Evolutionary conservation across 2,888 invertebrate species (phyloP).

Genomic region (Lithophane leautieri): DNA sequence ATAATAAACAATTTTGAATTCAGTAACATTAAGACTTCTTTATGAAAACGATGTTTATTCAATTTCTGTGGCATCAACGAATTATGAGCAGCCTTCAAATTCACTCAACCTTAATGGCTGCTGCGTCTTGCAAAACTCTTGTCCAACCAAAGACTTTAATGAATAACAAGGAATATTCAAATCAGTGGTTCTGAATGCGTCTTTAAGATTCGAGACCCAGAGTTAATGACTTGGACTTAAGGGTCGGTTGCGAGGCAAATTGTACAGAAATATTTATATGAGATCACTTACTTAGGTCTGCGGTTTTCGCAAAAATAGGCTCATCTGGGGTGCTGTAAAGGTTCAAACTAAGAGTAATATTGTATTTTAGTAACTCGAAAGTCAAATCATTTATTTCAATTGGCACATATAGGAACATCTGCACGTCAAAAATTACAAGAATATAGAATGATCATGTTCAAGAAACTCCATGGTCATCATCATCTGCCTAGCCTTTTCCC

Average conservation of each 20-base stretch:
- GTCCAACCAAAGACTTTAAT: constrained; percentile 54
- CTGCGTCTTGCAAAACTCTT: constrained; percentile 40
- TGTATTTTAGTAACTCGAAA: neutral
- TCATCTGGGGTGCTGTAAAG: neutral
- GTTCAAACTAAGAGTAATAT: neutral
- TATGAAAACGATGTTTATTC: constrained; percentile 24
- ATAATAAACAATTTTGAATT: neutral
- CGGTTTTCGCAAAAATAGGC: constrained; percentile 18
- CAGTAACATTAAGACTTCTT: constrained; percentile 16
- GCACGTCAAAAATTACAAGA: neutral
- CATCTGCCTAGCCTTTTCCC: too few relatives aligned
- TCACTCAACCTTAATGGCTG: constrained; percentile 28
- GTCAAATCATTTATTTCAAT: neutral
- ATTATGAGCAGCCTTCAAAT: constrained; percentile 46
- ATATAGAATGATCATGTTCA: neutral
- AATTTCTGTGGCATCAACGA: constrained; percentile 34
- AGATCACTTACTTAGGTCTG: constrained; percentile 20
- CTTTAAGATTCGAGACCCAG: constrained; percentile 44
- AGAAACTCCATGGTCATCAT: too few relatives aligned
- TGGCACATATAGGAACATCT: neutral
- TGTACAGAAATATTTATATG: constrained; percentile 54
- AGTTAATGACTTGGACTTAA: constrained; percentile 58
- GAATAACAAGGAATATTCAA: constrained; percentile 63
- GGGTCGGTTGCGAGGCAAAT: constrained; percentile 45
- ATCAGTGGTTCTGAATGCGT: constrained; percentile 49